These are phyloP conservation scores for Pipa parva DNA, from an alignment of 2,113 vertebrate genomes.

Conservation along the genomic window DNA sequence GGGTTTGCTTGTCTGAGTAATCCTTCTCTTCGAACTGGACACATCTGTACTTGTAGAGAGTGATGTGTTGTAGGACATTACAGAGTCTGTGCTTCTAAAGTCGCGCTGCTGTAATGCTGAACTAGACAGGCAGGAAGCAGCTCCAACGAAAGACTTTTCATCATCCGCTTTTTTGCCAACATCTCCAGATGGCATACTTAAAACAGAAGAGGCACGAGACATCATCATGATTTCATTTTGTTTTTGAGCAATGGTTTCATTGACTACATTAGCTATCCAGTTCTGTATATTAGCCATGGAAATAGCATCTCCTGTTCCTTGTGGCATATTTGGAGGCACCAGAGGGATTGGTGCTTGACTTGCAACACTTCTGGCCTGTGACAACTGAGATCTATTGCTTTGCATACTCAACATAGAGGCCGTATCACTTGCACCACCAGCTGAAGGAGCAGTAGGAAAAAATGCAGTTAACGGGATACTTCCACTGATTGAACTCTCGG, in stretches of 20 bases:
- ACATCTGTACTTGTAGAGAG: constrained; percentile 45
- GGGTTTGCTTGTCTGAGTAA: constrained; percentile 80
- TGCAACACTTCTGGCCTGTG: constrained; percentile 55
- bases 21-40: constrained; percentile 55
- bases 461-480: constrained; percentile 82
- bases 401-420: constrained; percentile 71
- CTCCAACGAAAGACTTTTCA: constrained; percentile 71
- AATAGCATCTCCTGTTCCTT: constrained; percentile 76
- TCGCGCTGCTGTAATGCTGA: constrained; percentile 49
- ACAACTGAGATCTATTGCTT: constrained; percentile 68
- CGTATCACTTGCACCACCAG: constrained; percentile 64
- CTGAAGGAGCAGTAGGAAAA: constrained; percentile 59
- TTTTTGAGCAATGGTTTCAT: constrained; percentile 88
- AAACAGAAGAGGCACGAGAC: constrained; percentile 57
- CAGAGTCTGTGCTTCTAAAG: constrained; percentile 47
- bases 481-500: constrained; percentile 65
- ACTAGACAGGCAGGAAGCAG: constrained; percentile 58
- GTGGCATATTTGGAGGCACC: constrained; percentile 59
- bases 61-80: constrained; percentile 59
- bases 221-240: constrained; percentile 75
- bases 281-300: constrained; percentile 87
- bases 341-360: constrained; percentile 43
- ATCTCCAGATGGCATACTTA: constrained; percentile 53
- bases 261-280: constrained; percentile 90
- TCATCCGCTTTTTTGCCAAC: constrained; percentile 58